Conservation (phyloP, 1,140 invertebrate species). For the Ceratina japonica region DNA sequence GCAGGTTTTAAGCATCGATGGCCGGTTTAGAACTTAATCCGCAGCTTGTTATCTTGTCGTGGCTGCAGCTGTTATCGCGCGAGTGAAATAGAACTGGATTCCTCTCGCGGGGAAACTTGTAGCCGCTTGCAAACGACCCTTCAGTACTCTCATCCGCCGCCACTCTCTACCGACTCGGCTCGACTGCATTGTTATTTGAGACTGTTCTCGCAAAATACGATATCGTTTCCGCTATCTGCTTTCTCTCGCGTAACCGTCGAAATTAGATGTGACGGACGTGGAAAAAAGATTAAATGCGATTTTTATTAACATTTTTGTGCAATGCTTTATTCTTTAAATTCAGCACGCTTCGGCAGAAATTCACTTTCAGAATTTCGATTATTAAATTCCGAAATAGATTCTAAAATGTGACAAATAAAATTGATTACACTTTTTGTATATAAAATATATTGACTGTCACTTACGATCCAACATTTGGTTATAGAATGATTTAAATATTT, state of each 20-base stretch:
- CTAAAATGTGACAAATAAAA: too few species aligned
- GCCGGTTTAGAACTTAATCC: conserved; percentile 56
- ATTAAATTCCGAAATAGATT: too few species aligned
- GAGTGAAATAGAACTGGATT: conserved; percentile 52
- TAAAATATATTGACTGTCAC: too few species aligned
- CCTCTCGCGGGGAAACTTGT: conserved; percentile 50
- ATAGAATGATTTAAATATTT: too few species aligned
- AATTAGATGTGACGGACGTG: neutral
- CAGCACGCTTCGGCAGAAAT: too few species aligned
- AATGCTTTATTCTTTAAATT: too few species aligned
- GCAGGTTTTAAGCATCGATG: conserved; percentile 46
- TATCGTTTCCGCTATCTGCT: neutral
- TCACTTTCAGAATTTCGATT: too few species aligned
- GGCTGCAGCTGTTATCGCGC: conserved; percentile 39
- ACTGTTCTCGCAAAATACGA: conserved; percentile 58
- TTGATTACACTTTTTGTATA: too few species aligned
- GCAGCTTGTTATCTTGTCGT: conserved; percentile 46
- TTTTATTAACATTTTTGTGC: neutral
- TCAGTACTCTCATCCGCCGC: conserved; percentile 37
- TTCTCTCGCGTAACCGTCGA: neutral
- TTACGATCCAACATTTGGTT: too few species aligned
- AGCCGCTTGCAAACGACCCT: conserved; percentile 57
- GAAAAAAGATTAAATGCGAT: neutral
- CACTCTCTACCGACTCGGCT: conserved; percentile 19
- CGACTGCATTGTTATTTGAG: conserved; percentile 59